A percentile compares a stretch with the other conserved stretches of the same genome.
phyloP scores from a whole-genome alignment of 2,797 vertebrate species.

The Gephyroberyx darwinii region DNA sequence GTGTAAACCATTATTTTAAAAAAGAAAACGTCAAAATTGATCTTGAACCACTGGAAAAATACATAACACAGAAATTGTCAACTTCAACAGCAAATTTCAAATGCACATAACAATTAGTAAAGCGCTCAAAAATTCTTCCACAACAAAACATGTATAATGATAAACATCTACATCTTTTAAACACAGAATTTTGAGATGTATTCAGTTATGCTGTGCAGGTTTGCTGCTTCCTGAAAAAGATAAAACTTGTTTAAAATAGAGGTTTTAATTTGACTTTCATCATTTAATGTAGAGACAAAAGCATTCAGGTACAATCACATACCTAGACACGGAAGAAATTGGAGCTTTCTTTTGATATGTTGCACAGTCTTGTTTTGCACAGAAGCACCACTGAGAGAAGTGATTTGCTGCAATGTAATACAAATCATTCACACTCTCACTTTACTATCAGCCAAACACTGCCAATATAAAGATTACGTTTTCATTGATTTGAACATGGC shows the following conservation, averaged over 20 bases:
- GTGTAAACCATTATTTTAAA: too few species aligned
- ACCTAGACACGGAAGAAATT: constrained; percentile 67
- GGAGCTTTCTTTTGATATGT: constrained; percentile 74
- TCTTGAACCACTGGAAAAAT: background rate
- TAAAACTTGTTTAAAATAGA: background rate
- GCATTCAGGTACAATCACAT: background rate
- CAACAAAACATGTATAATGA: too few species aligned
- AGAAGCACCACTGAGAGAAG: background rate
- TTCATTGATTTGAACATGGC: too few species aligned
- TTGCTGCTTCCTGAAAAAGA: constrained; percentile 50
- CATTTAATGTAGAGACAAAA: background rate
- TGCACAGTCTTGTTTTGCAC: constrained; percentile 29
- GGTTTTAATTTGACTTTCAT: background rate
- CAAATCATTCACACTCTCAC: background rate
- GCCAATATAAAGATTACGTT: too few species aligned
- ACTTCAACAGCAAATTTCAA: background rate
- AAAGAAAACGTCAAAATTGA: too few species aligned
- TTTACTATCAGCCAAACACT: background rate
- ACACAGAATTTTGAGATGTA: constrained; percentile 1
- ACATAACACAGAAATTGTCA: too few species aligned
- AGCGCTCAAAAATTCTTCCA: background rate
- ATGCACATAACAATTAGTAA: background rate
- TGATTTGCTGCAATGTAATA: constrained; percentile 43
- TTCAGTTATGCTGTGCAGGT: background rate
- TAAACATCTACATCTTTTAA: background rate